Percentiles rank a stretch among this genome's conserved stretches.
phyloP scores from a whole-genome alignment of 2,797 vertebrate species.

The Platalea minor region DNA sequence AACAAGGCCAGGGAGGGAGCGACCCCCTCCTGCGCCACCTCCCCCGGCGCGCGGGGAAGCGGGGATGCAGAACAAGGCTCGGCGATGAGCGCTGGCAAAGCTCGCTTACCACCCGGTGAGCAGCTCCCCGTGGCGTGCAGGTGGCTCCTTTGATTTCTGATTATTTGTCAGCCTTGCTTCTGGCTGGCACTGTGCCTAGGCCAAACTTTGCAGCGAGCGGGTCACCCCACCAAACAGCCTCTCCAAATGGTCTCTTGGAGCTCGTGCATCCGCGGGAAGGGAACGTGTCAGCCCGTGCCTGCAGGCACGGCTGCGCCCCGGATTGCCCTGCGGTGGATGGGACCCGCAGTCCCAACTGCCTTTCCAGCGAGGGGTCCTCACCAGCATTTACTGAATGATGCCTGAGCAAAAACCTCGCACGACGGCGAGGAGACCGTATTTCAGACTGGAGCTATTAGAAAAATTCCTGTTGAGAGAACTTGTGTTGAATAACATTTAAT shows the following conservation, averaged over 20 bases:
- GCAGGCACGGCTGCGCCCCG: accelerated
- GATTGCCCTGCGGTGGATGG: accelerated
- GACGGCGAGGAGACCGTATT: accelerated
- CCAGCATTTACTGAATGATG: accelerated
- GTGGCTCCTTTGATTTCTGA: slow-evolving; percentile 42
- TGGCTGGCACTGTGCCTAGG: not conserved
- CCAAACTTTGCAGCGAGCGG: not conserved
- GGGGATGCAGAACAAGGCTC: not conserved
- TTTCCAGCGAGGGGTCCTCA: not conserved
- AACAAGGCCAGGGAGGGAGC: not conserved
- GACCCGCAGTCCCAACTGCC: accelerated
- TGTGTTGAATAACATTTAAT: not conserved
- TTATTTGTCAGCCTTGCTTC: not conserved
- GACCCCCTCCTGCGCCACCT: not conserved
- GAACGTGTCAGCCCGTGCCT: accelerated
- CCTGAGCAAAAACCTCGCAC: not conserved
- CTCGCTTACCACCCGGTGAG: not conserved
- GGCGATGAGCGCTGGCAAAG: slow-evolving; percentile 7
- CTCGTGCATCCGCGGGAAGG: accelerated
- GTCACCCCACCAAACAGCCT: not conserved
- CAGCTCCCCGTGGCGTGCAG: slow-evolving; percentile 19
- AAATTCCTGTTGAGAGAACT: not conserved
- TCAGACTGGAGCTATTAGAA: accelerated
- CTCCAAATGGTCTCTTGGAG: not conserved
- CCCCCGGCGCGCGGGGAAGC: not conserved